Percentiles rank a stretch among this genome's conserved stretches.
These are phyloP conservation scores for Plumapathes pennacea DNA, from an alignment of 92 coral and sea anemone genomes.

Conservation along the genomic window DNA sequence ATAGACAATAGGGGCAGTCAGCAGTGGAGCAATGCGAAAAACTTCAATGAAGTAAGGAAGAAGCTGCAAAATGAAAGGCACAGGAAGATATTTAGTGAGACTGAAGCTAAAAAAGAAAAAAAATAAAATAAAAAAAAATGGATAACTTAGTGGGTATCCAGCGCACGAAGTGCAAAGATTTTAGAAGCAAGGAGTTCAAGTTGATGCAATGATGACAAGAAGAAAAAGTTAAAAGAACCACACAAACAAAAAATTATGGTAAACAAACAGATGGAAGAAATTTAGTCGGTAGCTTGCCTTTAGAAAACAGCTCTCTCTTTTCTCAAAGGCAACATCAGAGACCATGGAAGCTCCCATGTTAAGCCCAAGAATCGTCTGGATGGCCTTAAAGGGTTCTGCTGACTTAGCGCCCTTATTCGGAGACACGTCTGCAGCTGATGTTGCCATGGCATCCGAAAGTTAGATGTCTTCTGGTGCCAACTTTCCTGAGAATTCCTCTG, in stretches of 20 bases:
- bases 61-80: conserved; percentile 4
- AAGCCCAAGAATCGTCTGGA: conserved; percentile 72
- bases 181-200: too few relatives aligned
- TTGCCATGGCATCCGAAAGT: conserved; percentile 81
- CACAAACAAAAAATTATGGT: too few relatives aligned
- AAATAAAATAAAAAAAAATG: too few relatives aligned
- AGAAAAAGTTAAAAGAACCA: too few relatives aligned
- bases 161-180: too few relatives aligned
- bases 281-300: too few relatives aligned
- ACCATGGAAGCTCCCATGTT: conserved; percentile 67
- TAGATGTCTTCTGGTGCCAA: conserved; percentile 58
- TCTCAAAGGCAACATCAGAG: conserved; percentile 31
- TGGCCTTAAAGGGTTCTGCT: conserved; percentile 48
- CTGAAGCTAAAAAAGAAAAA: too few relatives aligned
- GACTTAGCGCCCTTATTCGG: conserved; percentile 1
- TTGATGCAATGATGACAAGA: too few relatives aligned
- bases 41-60: conserved; percentile 45
- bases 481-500: conserved; percentile 27
- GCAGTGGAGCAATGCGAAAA: conserved; percentile 46
- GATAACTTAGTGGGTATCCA: too few relatives aligned
- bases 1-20: conserved; percentile 45
- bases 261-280: too few relatives aligned
- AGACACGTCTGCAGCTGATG: conserved; percentile 78
- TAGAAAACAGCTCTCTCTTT: conserved; percentile 3
- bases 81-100: too few relatives aligned